Conservation (phyloP, 2,888 invertebrate species). For the Tipula confusa region DNA sequence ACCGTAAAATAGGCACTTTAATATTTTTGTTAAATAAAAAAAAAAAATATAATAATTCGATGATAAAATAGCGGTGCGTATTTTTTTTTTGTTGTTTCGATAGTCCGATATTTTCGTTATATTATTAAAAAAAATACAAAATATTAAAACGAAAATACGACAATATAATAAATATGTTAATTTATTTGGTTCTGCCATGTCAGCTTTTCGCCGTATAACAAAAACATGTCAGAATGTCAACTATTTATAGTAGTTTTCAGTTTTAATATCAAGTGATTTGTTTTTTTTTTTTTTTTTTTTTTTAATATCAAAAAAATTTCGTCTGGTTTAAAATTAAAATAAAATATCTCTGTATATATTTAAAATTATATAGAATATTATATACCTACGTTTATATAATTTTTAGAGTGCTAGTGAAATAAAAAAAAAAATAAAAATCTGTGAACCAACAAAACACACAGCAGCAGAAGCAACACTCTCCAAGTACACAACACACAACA, state of each 20-base stretch:
- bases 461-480: not conserved
- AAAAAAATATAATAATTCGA: not conserved
- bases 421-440: not conserved
- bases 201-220: slow-evolving; percentile 25
- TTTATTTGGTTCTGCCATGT: slow-evolving; percentile 25
- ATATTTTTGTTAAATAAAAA: not conserved
- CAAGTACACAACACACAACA: not conserved
- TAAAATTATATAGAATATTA: not conserved
- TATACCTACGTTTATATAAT: not conserved
- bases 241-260: slow-evolving; percentile 13
- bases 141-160: not conserved
- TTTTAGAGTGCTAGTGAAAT: slow-evolving; percentile 12
- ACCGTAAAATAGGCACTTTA: not conserved
- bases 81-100: not conserved
- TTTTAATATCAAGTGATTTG: slow-evolving; percentile 25
- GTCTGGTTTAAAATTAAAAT: slow-evolving; percentile 9
- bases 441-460: not conserved
- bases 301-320: too few species aligned
- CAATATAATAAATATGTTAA: not conserved
- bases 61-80: slow-evolving; percentile 20
- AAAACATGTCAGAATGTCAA: slow-evolving; percentile 25
- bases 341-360: not conserved
- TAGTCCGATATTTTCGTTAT: not conserved
- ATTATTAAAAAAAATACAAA: not conserved
- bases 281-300: not conserved